These are phyloP conservation scores for Hoplodrina ambigua DNA, from an alignment of 2,888 invertebrate species.

Conservation along the genomic window DNA sequence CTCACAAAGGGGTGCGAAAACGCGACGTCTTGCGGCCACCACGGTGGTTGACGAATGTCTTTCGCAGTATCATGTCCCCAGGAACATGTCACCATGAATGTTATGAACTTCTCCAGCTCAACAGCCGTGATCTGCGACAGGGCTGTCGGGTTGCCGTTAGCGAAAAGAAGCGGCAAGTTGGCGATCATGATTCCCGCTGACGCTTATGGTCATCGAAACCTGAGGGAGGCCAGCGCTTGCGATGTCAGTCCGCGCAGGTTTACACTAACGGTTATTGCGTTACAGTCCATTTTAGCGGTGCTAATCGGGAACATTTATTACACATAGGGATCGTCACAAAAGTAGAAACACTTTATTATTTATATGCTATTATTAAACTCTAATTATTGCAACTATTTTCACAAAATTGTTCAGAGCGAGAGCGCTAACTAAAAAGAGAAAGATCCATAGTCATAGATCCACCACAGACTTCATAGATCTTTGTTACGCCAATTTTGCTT, in stretches of 20 bases:
- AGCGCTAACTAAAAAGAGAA: conserved; percentile 82
- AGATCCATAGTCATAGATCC: conserved; percentile 70
- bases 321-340: conserved; percentile 68
- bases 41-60: conserved; percentile 91
- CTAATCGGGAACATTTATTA: conserved; percentile 67
- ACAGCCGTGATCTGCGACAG: conserved; percentile 91
- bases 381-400: conserved; percentile 69
- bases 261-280: conserved; percentile 80
- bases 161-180: conserved; percentile 93
- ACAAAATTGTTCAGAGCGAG: conserved; percentile 76
- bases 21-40: conserved; percentile 93
- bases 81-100: conserved; percentile 94
- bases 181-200: conserved; percentile 91
- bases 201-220: conserved; percentile 86
- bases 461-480: conserved; percentile 68
- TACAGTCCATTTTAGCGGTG: conserved; percentile 72
- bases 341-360: conserved; percentile 45
- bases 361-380: conserved; percentile 55
- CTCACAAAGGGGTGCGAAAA: conserved; percentile 92
- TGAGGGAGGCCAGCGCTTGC: conserved; percentile 81
- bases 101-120: conserved; percentile 93
- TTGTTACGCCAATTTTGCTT: conserved; percentile 48
- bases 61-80: conserved; percentile 91
- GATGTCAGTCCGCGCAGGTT: conserved; percentile 77
- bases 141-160: conserved; percentile 93